phyloP scores from a whole-genome alignment of 64 coral and sea anemone genomes.

The Platygyra sinensis region DNA sequence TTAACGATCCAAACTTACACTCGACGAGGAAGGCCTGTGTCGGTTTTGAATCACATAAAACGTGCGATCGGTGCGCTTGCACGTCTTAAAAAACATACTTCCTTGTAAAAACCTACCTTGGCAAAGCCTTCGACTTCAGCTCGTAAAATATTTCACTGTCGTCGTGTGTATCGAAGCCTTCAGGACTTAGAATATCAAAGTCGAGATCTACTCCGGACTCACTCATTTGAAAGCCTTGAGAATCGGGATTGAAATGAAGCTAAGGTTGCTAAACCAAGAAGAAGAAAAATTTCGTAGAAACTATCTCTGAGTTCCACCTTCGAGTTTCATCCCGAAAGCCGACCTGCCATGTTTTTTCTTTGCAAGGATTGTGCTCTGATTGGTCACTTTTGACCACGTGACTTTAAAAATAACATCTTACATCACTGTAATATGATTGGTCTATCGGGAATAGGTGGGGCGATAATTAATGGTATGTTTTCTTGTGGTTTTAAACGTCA shows the following conservation, averaged over 20 bases:
- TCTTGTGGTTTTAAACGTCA: neutral
- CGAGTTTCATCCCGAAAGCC: neutral
- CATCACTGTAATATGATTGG: conserved; percentile 22
- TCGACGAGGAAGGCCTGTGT: no score
- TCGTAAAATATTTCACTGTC: conserved; percentile 35
- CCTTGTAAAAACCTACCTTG: neutral
- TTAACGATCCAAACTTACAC: no score
- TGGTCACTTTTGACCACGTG: conserved; percentile 14
- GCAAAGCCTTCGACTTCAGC: conserved; percentile 27
- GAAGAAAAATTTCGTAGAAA: neutral
- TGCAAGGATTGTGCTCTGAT: neutral
- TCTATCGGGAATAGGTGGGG: neutral
- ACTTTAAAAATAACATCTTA: conserved; percentile 21
- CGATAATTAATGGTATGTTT: neutral
- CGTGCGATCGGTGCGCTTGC: neutral
- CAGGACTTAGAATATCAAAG: conserved; percentile 67
- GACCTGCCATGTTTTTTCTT: conserved; percentile 11
- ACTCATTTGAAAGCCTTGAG: conserved; percentile 59
- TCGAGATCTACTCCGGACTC: conserved; percentile 74
- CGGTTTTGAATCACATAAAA: neutral
- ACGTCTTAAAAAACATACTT: neutral
- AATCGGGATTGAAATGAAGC: conserved; percentile 21
- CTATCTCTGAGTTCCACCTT: neutral
- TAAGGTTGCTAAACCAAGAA: neutral
- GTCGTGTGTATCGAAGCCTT: conserved; percentile 47